A percentile compares a stretch with the other conserved stretches of the same genome.
phyloP scores from a whole-genome alignment of 2,113 vertebrate genomes.

The Pelusios castaneus region DNA sequence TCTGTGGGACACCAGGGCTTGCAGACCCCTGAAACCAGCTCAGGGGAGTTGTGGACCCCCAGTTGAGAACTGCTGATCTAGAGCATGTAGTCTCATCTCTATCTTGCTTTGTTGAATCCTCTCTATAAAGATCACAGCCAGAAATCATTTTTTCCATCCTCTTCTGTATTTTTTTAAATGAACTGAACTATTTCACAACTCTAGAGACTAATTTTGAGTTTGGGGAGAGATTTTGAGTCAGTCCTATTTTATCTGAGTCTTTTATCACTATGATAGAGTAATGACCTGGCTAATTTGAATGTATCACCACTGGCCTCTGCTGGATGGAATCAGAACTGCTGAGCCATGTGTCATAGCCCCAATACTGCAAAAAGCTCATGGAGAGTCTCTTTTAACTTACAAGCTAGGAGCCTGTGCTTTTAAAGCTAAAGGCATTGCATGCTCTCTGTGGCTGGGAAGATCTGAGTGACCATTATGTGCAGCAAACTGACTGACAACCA shows the following conservation, averaged over 20 bases:
- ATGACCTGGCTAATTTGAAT: background rate
- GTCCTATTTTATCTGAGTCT: conserved; percentile 20
- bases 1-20: too few species aligned
- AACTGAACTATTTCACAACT: background rate
- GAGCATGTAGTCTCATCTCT: background rate
- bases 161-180: background rate
- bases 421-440: background rate
- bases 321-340: background rate
- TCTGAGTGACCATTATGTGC: background rate
- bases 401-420: background rate
- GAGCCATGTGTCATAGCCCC: background rate
- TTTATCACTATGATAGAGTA: background rate
- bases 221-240: conserved; percentile 13
- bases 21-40: too few species aligned
- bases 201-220: background rate
- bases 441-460: background rate
- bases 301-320: background rate
- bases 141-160: background rate
- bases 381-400: background rate
- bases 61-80: background rate
- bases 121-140: background rate
- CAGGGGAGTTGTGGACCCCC: too few species aligned
- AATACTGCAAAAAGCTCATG: background rate
- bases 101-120: background rate
- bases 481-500: conserved; percentile 41